phyloP scores from a whole-genome alignment of 1,140 invertebrate genomes.

The Cydia amplana region DNA sequence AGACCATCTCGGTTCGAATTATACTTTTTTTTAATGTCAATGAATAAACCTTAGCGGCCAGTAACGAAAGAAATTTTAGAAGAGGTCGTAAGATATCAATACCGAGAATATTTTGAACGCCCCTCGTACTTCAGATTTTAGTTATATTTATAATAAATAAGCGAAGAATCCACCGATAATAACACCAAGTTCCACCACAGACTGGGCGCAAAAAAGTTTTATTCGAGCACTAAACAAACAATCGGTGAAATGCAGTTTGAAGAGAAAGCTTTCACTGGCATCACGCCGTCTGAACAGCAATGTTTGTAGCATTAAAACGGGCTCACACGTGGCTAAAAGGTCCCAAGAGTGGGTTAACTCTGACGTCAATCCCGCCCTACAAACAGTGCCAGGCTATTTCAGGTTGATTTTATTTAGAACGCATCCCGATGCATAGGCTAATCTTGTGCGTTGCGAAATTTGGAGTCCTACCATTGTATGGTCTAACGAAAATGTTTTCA shows the following conservation, averaged over 20 bases:
- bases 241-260: neutral
- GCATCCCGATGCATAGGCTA: constrained; percentile 27
- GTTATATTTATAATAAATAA: too few relatives aligned
- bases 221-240: neutral
- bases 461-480: neutral
- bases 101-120: too few relatives aligned
- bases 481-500: neutral
- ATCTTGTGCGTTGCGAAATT: constrained; percentile 24
- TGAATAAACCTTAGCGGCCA: too few relatives aligned
- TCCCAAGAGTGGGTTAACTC: constrained; percentile 17
- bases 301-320: constrained; percentile 23
- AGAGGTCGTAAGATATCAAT: too few relatives aligned
- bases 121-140: too few relatives aligned
- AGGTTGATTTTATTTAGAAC: constrained; percentile 25
- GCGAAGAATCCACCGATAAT: too few relatives aligned
- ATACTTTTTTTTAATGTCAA: too few relatives aligned
- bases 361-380: constrained; percentile 26
- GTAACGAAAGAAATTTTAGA: too few relatives aligned
- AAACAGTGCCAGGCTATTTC: constrained; percentile 27
- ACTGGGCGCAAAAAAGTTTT: neutral
- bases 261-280: constrained; percentile 23
- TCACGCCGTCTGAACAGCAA: neutral
- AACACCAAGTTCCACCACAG: too few relatives aligned
- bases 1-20: too few relatives aligned
- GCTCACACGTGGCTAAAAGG: constrained; percentile 28